phyloP scores from a whole-genome alignment of 2,797 vertebrate species.

The Myotis pilosus region DNA sequence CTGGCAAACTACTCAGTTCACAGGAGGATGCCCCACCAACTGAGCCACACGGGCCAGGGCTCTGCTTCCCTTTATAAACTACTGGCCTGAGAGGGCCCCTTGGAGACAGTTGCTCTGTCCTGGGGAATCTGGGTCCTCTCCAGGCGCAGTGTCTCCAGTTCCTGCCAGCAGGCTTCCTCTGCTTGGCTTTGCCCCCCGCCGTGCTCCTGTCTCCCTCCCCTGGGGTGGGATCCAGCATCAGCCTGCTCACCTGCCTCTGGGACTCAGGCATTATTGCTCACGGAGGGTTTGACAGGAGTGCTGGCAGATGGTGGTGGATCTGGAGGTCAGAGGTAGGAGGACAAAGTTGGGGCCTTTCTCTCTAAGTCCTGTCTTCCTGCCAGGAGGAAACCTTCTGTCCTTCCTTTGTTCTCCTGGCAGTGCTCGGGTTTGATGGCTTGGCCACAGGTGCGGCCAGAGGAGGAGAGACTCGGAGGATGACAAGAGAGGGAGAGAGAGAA shows the following conservation, averaged over 20 bases:
- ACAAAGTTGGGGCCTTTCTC: conserved; percentile 38
- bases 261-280: conserved; percentile 61
- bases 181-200: conserved; percentile 50
- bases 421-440: neutral
- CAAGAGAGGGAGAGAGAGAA: neutral
- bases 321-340: conserved; percentile 69
- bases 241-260: conserved; percentile 60
- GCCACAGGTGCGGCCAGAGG: conserved; percentile 14
- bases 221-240: conserved; percentile 66
- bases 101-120: neutral
- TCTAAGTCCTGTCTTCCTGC: neutral
- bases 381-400: neutral
- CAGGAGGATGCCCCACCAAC: neutral
- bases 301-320: conserved; percentile 72
- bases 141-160: neutral
- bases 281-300: conserved; percentile 70
- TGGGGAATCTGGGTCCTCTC: neutral
- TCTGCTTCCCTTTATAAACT: neutral
- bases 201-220: neutral
- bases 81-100: neutral
- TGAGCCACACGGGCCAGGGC: neutral
- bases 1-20: neutral
- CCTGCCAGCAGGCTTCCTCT: conserved; percentile 51
- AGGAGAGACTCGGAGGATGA: neutral
- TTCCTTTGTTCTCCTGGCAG: neutral